Base-by-base conservation (phyloP, 2,113 vertebrate genomes). In the Macroglossus sobrinus region DNA sequence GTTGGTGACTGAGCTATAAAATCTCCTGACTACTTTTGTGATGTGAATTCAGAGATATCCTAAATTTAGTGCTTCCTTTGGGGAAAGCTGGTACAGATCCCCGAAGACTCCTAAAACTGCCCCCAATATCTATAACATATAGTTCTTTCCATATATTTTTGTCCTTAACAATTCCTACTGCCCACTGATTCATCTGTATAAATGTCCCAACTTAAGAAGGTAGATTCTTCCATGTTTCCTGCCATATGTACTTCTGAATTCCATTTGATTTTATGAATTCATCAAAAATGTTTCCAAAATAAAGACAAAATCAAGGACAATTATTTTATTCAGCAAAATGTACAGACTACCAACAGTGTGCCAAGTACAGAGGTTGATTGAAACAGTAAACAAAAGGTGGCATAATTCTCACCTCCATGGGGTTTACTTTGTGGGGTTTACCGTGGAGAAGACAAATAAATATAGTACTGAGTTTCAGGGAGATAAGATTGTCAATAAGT, bases 1-100 rank as follows among this genome's bases (percentile, higher is more conserved):
- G 85, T 59, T 87, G 93, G 76, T 95, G 93, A 76, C 95, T 93
- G 89, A 94, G 89, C 75, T 96, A 90, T 92, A 95, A 88, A 96
- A 96, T 94, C 68, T 69, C 61, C 71, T 74, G 38, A 45, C 84
- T 96, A 80, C 90, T 94, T 93, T 66, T 93, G 90, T 93, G 92
- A n/a, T 96, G 91, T 88, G 84, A 92, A 87, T 97, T 97, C 84
- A 93, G 78, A 89, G 57, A 68, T 57, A 63, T 33, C 64, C 84
- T 96, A 94, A 90, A 96, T 96, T 96, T 94, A 95, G 81, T 71
- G 33, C 50, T 82, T 75, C 81, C n/a, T 84, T 68, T 93, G 59
- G 79, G 87, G 72, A 91, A 93, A 90, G 45, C 22, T 59, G 80
- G 30, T 61, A 53, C 8, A 47, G 38, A 71, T 69, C 35, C 69